Evolutionary conservation across 2,888 invertebrate species (phyloP), one percentile per base, ranked within the genome.

Genomic region (Prosapia bicincta): DNA sequence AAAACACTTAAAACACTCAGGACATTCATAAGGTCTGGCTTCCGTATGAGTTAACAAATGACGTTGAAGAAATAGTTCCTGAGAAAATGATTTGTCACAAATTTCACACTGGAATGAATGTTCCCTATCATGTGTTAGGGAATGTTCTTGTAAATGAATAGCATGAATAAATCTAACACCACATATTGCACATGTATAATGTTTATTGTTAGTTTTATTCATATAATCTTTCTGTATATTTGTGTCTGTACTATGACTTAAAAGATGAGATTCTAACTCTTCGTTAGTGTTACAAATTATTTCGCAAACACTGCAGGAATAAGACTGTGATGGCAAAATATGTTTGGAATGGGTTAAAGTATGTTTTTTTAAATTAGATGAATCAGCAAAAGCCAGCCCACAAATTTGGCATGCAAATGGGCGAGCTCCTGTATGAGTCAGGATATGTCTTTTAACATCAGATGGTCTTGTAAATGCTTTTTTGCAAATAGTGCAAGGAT

Each of bases 341-440:
- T 76, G 67, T 65, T 75, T 75, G 65, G 86, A 86, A 83, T 91
- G 91, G 0, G 88, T 88, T 0, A 88, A 85, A 79, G 88, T 83
- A 82, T 93, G 93, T 82, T 91, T 91, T 81, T 89, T 90, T 65
- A 91, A 86, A 84, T 92, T 91, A 28, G 92, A 91, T 76, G 87
- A 85, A 85, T 92, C 88, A 76, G 89, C 84, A 85, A 91, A 91
- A 80, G 81, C 87, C 79, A 84, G 86, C 2, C 86, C 86, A 81
- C 93, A 93, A 0, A 87, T 84, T 65, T 86, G 85, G 82, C 91
- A 92, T 10, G 84, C 83, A 83, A 87, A 90, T 0, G 91, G 91
- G 66, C 89, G 87, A 80, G 89, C 89, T 72, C 88, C 88, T 0
- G 88, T 87, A 83, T 93, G 92, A 9, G 89, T 89, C 26, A 89